phyloP scores from a whole-genome alignment of 2,888 invertebrate genomes.

The Coelopa pilipes region DNA sequence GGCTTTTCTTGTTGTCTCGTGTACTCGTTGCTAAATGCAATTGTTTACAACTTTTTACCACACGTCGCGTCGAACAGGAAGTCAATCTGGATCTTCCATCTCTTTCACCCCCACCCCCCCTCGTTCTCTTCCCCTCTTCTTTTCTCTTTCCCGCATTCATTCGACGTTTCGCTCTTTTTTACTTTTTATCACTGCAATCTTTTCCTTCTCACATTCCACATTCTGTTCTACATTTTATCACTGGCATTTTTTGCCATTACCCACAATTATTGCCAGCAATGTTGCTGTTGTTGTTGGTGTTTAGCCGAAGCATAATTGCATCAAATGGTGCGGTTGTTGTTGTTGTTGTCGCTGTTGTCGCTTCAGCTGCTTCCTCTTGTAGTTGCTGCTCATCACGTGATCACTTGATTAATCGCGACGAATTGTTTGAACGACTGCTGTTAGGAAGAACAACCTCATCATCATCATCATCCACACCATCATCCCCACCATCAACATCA shows the following conservation, averaged over 20 bases:
- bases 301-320: constrained; percentile 12
- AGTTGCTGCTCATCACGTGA: neutral
- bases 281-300: neutral
- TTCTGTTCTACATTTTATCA: constrained; percentile 1
- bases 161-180: neutral
- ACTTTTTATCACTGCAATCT: neutral
- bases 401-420: constrained; percentile 18
- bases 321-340: neutral
- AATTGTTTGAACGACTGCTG: neutral
- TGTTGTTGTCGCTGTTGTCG: neutral
- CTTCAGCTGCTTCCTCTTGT: neutral
- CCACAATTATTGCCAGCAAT: neutral
- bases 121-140: too few species aligned
- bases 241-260: neutral
- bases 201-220: constrained; percentile 5
- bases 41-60: neutral
- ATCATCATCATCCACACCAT: too few species aligned
- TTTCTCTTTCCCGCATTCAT: too few species aligned
- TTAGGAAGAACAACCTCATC: too few species aligned
- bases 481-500: too few species aligned
- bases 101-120: too few species aligned
- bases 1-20: too few species aligned
- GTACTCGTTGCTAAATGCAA: neutral
- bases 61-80: neutral
- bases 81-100: neutral